A percentile compares a stretch with the other conserved stretches of the same genome.
These are phyloP conservation scores for Montipora cactus DNA, from an alignment of 64 coral and sea anemone genomes.

Conservation along the genomic window DNA sequence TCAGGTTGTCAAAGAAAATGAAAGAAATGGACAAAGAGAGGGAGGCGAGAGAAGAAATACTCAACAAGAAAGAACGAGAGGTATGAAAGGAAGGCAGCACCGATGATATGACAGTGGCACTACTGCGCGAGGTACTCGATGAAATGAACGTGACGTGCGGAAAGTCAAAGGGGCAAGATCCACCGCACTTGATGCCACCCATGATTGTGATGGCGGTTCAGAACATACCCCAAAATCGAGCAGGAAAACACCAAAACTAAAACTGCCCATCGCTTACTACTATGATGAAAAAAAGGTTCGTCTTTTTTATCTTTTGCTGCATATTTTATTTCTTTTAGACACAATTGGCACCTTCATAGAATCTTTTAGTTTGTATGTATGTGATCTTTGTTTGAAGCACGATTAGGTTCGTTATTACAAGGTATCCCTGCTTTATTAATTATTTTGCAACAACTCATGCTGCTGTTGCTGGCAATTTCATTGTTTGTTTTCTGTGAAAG, in stretches of 20 bases:
- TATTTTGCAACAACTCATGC: conserved; percentile 28
- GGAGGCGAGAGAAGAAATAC: not conserved
- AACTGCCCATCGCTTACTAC: conserved; percentile 8
- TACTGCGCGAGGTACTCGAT: conserved; percentile 33
- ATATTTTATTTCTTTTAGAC: conserved; percentile 37
- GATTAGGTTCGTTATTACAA: not conserved
- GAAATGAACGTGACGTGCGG: conserved; percentile 41
- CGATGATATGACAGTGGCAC: conserved; percentile 9
- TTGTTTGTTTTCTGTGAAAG: conserved; percentile 43
- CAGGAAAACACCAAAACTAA: conserved; percentile 2
- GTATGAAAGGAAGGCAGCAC: conserved; percentile 1
- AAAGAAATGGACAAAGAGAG: not conserved
- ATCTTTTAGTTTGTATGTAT: conserved; percentile 18
- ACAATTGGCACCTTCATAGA: conserved; percentile 15
- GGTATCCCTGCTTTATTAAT: not conserved
- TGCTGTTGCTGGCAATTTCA: conserved; percentile 26
- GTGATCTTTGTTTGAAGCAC: conserved; percentile 34
- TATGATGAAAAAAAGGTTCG: conserved; percentile 17
- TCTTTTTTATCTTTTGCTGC: conserved; percentile 21
- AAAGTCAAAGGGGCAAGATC: conserved; percentile 37
- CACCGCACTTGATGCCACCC: not conserved
- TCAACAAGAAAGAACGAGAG: conserved; percentile 20
- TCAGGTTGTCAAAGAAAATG: not conserved
- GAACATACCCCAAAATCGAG: conserved; percentile 20
- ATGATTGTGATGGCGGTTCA: conserved; percentile 6